Evolutionary conservation across 2,113 vertebrate species (phyloP).

Genomic region (Tamias sibiricus): DNA sequence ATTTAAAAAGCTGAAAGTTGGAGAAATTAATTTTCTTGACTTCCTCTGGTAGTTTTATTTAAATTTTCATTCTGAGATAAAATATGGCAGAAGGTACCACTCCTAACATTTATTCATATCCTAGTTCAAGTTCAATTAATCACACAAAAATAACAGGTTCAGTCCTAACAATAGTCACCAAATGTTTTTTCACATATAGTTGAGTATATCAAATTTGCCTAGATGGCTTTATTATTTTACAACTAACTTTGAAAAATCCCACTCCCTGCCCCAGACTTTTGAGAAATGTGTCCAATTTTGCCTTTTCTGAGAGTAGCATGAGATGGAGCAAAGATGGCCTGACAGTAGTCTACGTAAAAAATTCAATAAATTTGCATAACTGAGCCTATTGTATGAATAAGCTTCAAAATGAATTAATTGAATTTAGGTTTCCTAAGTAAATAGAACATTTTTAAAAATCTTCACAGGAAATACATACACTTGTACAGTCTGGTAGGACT

Average conservation of each 20-base stretch:
- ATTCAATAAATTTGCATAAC: neutral
- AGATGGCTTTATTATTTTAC: neutral
- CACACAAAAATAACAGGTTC: neutral
- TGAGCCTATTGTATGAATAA: neutral
- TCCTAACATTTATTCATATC: neutral
- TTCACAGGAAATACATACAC: neutral
- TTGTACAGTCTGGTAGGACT: no score
- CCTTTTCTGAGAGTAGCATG: neutral
- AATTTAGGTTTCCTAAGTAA: neutral
- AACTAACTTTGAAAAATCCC: conserved; percentile 6
- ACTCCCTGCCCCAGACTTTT: accelerated
- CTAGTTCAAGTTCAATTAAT: neutral
- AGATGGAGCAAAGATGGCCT: neutral
- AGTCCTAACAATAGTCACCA: neutral
- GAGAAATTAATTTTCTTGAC: neutral
- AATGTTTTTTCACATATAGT: neutral
- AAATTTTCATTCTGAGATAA: conserved; percentile 42
- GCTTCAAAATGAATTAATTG: neutral
- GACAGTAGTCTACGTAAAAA: neutral
- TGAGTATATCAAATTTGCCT: neutral
- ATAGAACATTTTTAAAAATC: neutral
- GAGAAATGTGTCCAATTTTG: neutral
- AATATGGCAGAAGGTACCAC: neutral
- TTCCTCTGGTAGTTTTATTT: neutral
- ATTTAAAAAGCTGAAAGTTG: neutral